Evolutionary conservation across 2,113 vertebrate species (phyloP), one percentile per base, ranked within the genome.

Genomic region (Pantherophis guttatus): DNA sequence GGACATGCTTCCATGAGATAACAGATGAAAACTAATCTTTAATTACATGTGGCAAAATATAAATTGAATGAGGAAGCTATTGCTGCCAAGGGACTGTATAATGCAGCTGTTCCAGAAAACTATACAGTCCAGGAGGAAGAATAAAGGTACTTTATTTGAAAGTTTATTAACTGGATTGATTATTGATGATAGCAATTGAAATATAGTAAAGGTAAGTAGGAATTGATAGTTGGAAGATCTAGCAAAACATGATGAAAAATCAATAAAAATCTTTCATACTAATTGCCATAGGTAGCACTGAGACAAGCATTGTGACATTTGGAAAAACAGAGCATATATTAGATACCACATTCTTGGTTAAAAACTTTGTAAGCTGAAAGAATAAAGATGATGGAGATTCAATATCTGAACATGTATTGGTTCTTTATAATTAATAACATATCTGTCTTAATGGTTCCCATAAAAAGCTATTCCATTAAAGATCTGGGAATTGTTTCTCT

Each of bases 81-180:
- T 87, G 88, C 81, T 90, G 26, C 23, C 5, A n/a, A 57, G 58
- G 19, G 90, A 85, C 19, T 55, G 21, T 29, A 6, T 58, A 59
- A 89, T 21, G 19, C 88, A 93, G 48, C 44, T n/a, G 85, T 24
- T 91, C 89, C 48, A 86, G 55, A 62, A 94, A 88, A 75, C 85
- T 44, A 33, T 89, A 54, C 15, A 62, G 6, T 58, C 19, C 70
- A 50, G 3, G 26, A 53, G 53, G 88, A 86, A 65, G 81, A 81
- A 21, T 81, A 53, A 88, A 75, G 87, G n/a, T 88, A 48, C 57
- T 29, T 86, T 54, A 50, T 65, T 90, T 11, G 65, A 90, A 93
- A 90, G n/a, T 86, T 81, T 90, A 85, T 89, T 86, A n/a, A 53
- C 85, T 33, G 23, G 12, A 86, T 58, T 59, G 44, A 11, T n/a